Evolutionary conservation across 1,140 invertebrate species (phyloP), one percentile per base, ranked within the genome.

Genomic region (Sitodiplosis mosellana): DNA sequence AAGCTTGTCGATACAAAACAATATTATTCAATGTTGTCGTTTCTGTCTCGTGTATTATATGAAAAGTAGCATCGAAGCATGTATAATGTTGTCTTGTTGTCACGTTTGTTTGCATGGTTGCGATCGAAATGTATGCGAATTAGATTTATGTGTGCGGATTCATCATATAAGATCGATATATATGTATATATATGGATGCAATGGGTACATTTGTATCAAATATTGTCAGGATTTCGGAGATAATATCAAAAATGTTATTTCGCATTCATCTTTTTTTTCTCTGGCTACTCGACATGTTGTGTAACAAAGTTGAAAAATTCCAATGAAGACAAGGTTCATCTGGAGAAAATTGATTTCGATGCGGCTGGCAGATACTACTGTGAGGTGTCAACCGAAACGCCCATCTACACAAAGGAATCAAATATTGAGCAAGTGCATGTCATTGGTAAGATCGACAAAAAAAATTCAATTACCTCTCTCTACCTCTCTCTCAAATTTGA

Each of bases 331-430:
- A 78, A 80, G 63, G 76, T 85, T 61, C 77, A 73, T 56, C 66
- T 85, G 53, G 75, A 76, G 56, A 74, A 80, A 65, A 68, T 85
- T 51, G 75, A 81, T 58, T 83, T 82, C 60, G 72, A 77, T 52
- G 76, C 81, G 40, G 74, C 76, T 22, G 82, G 80, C 48, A 66
- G 66, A 49, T 87, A 84, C 63, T 77, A 73, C 33, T 87, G 83
- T 58, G 76, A 80, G 55, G 81, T 85, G 14, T 79, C 81, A 34
- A 76, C 78, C 55, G 73, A 78, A 56, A 77, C 77, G 45, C 83
- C 83, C 48, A 82, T 85, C 56, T 87, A 76, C 61, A 83, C 76
- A 37, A 79, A 81, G 60, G 73, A 76, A 52, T 83, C 82, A 8
- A 70, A 73, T 38, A 70, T 72, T 51, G 76, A 77, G 54, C 72